Conservation (phyloP, 2,888 invertebrate species). For the Parapristionchus giblindavisi region DNA sequence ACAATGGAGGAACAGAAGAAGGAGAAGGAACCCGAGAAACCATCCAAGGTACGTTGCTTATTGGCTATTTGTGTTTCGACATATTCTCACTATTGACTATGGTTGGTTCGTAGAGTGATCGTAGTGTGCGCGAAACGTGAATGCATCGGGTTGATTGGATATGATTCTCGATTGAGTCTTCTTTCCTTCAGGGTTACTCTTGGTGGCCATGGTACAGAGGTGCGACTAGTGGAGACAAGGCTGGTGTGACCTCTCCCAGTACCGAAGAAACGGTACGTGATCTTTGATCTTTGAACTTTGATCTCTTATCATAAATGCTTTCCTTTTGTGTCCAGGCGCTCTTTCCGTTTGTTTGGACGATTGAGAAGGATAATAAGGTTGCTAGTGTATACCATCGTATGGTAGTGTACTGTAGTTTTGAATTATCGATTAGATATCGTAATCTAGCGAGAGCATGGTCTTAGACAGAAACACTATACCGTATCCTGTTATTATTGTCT, state of each 20-base stretch:
- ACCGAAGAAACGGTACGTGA: constrained; percentile 16
- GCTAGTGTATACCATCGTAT: no score
- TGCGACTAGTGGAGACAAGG: background rate
- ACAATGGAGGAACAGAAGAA: constrained; percentile 45
- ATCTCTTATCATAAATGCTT: no score
- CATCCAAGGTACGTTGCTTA: constrained; percentile 3
- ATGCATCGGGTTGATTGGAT: background rate
- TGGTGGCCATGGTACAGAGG: constrained; percentile 21
- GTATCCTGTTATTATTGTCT: no score
- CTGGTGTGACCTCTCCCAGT: background rate
- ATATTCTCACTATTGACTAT: background rate
- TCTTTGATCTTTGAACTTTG: no score
- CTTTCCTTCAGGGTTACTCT: background rate
- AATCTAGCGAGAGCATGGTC: no score
- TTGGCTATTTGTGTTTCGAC: background rate
- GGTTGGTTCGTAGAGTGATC: background rate
- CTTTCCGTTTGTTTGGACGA: constrained; percentile 25
- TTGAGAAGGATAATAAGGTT: constrained; percentile 15
- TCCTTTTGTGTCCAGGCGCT: constrained; percentile 21
- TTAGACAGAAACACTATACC: no score
- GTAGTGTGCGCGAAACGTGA: background rate
- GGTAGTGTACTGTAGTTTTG: no score
- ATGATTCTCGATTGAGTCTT: no score
- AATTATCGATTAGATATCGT: no score
- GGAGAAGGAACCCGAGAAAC: constrained; percentile 36